Conservation (phyloP, 2,113 vertebrate genomes). For the Xiphophorus couchianus region DNA sequence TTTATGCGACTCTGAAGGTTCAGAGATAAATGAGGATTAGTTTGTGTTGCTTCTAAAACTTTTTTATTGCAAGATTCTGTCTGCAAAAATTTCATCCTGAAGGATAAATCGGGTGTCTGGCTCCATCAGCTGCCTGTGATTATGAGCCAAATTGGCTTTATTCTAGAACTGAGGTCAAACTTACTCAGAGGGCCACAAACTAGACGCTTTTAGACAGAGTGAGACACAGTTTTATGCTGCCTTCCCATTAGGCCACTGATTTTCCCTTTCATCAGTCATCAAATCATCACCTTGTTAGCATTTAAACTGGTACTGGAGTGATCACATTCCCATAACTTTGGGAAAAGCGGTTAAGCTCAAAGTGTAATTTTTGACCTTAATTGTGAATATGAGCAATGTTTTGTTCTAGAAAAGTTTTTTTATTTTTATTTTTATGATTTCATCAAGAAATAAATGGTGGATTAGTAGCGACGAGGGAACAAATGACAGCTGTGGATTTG, state of each 20-base stretch:
- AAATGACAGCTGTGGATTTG: conserved; percentile 24
- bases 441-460: conserved; percentile 8
- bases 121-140: background rate
- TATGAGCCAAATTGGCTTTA: background rate
- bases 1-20: no score
- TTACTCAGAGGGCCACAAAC: background rate
- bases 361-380: background rate
- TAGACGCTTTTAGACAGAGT: background rate
- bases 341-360: background rate
- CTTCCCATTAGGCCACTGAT: background rate
- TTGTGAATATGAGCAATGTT: conserved; percentile 1
- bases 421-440: conserved; percentile 1
- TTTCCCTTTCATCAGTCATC: background rate
- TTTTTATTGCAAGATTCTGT: no score
- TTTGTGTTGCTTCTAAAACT: no score
- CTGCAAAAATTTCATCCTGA: no score
- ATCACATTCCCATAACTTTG: background rate
- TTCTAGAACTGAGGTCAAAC: no score
- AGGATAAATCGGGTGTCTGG: no score
- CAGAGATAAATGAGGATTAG: no score
- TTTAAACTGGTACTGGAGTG: background rate
- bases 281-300: background rate
- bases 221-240: background rate
- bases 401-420: background rate
- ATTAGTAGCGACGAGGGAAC: conserved; percentile 15